A percentile compares a stretch with the other conserved stretches of the same genome.
phyloP scores from a whole-genome alignment of 2,113 vertebrate species.

The Leptobrachium ailaonicum region DNA sequence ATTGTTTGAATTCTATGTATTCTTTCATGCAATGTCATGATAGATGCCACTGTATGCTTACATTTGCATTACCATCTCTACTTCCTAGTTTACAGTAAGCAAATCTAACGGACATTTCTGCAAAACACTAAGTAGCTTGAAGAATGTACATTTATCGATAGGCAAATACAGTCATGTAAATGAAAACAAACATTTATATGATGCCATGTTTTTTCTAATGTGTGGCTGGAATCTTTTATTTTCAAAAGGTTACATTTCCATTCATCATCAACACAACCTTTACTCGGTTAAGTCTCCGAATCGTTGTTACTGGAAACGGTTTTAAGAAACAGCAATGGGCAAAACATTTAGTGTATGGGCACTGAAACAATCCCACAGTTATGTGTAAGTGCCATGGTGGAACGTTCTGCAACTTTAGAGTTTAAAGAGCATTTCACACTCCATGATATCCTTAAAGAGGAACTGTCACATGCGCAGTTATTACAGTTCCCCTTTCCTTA shows the following conservation, averaged over 20 bases:
- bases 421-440: neutral
- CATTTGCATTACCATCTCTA: conserved; percentile 24
- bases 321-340: conserved; percentile 16
- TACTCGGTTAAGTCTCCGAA: neutral
- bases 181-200: conserved; percentile 1
- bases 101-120: conserved; percentile 7
- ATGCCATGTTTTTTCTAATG: neutral
- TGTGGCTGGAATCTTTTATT: neutral
- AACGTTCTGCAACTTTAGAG: neutral
- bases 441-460: no score
- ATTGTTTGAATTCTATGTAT: neutral
- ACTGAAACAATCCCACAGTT: neutral
- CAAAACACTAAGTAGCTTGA: neutral
- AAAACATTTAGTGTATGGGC: neutral
- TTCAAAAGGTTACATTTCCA: conserved; percentile 1
- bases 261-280: neutral
- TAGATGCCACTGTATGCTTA: neutral
- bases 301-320: conserved; percentile 21
- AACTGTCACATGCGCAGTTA: no score
- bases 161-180: conserved; percentile 5
- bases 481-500: no score
- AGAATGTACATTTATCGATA: neutral
- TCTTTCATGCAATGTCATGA: neutral
- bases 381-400: neutral
- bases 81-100: conserved; percentile 22